Percentiles rank a stretch among this genome's conserved stretches.
phyloP scores from a whole-genome alignment of 2,113 vertebrate genomes.

The Bubo scandiacus region DNA sequence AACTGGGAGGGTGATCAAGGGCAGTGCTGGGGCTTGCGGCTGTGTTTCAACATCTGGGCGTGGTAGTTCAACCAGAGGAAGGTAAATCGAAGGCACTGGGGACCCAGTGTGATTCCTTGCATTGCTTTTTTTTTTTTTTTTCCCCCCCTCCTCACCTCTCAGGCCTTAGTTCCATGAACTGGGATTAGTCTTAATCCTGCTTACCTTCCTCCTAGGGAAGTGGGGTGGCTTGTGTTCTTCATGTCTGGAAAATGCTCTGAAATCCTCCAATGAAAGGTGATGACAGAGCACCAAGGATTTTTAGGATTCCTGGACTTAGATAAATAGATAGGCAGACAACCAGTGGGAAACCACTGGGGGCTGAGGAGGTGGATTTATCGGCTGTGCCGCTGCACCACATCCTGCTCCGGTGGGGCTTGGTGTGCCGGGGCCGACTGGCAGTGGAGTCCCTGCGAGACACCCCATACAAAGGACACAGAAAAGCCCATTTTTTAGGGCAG shows the following conservation, averaged over 20 bases:
- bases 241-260: background rate
- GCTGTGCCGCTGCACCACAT: accelerated
- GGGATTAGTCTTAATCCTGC: conserved; percentile 12
- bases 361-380: background rate
- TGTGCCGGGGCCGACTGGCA: accelerated
- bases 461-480: background rate
- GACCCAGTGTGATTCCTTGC: background rate
- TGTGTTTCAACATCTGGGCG: background rate
- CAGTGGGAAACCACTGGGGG: background rate
- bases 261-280: background rate
- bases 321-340: background rate
- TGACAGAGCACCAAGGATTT: background rate
- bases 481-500: background rate
- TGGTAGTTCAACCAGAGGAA: background rate
- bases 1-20: background rate
- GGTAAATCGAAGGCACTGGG: background rate
- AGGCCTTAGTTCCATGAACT: background rate
- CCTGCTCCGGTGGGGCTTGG: background rate
- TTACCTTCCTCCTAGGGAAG: background rate
- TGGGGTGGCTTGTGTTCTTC: background rate
- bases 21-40: background rate
- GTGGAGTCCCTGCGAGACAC: background rate
- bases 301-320: background rate
- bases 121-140: background rate
- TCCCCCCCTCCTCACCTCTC: background rate